Percentiles rank a stretch among this genome's conserved stretches.
Evolutionary conservation across 2,888 invertebrate genomes (phyloP).

Genomic region (Malthinus seriepunctatus): DNA sequence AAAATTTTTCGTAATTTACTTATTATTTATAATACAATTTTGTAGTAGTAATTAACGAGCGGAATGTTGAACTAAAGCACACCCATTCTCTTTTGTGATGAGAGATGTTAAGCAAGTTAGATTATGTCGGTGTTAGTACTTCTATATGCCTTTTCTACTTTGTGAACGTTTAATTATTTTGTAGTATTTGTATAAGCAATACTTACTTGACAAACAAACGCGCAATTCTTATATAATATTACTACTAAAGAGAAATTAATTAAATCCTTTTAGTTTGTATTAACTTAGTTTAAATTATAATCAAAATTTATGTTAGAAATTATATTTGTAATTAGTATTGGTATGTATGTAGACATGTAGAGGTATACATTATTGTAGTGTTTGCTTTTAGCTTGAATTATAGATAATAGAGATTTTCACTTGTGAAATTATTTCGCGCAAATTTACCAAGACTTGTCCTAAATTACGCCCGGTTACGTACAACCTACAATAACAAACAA

Average conservation of each 20-base stretch:
- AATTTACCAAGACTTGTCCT: too few species aligned
- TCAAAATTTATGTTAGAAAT: not conserved
- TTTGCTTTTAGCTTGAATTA: too few species aligned
- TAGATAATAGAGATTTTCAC: too few species aligned
- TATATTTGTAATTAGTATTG: too few species aligned
- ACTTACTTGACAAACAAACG: conserved; percentile 5
- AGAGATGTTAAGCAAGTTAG: conserved; percentile 22
- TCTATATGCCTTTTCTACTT: conserved; percentile 22
- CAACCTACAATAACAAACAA: too few species aligned
- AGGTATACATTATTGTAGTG: too few species aligned
- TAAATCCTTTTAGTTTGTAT: conserved; percentile 4
- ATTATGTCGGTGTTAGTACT: conserved; percentile 20
- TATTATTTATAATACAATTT: conserved; percentile 17
- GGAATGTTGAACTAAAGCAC: conserved; percentile 18
- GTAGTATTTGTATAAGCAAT: conserved; percentile 9
- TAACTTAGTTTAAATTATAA: conserved; percentile 1
- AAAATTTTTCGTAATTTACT: not conserved
- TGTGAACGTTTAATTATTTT: conserved; percentile 23
- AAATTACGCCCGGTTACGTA: too few species aligned
- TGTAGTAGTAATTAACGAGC: conserved; percentile 23
- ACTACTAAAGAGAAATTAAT: conserved; percentile 1
- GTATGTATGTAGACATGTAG: too few species aligned
- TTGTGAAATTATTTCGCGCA: too few species aligned
- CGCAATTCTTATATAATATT: not conserved
- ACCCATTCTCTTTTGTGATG: conserved; percentile 15